Base-by-base conservation (phyloP, 2,113 vertebrate genomes). In the Carlito syrichta region DNA sequence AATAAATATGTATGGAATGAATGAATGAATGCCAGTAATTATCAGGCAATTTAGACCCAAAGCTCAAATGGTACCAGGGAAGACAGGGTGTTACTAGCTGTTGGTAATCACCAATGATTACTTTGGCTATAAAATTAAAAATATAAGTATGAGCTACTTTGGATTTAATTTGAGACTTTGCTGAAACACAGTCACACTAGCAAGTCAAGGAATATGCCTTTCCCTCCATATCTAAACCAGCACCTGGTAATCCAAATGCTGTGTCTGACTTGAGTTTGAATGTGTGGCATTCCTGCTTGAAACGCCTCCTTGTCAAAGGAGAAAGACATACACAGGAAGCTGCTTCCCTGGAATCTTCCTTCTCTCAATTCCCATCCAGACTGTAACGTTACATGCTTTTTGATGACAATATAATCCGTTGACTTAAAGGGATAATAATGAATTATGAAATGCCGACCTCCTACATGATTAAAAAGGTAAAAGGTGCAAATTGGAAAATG, bases 321-420 rank as follows among this genome's bases (percentile, higher is more conserved):
- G 85, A 84, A 89, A 14, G 97, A 97, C 78, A 69, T 96, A 97
- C 97, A 97, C 96, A 98, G 96, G 96, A 98, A 98, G 69, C 83
- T 95, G 35, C 96, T 98, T 88, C 97, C 97, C 96, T 92, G 86
- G 68, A 97, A 97, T 84, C 77, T 92, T 92, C 91, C 96, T 98
- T 96, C 94, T 96, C 97, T 97, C 81, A 94, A 92, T 98, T 98
- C 97, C 94, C 90, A 56, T 98, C 92, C 87, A 96, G 91, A 89
- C 89, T 91, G 93, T 96, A 96, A 94, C 93, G 93, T 98, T 97
- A 76, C 86, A 96, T 94, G 83, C 22, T 83, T 97, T 96, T 96
- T 97, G 95, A 91, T 97, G 66, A 95, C 83, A 97, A 84, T 93
- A 89, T 93, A 95, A 95, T 54, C 95, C 94, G 81, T 92, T 98